These are phyloP conservation scores for Gadopsis bispinosus DNA, from an alignment of 2,797 vertebrate genomes.

Conservation along the genomic window DNA sequence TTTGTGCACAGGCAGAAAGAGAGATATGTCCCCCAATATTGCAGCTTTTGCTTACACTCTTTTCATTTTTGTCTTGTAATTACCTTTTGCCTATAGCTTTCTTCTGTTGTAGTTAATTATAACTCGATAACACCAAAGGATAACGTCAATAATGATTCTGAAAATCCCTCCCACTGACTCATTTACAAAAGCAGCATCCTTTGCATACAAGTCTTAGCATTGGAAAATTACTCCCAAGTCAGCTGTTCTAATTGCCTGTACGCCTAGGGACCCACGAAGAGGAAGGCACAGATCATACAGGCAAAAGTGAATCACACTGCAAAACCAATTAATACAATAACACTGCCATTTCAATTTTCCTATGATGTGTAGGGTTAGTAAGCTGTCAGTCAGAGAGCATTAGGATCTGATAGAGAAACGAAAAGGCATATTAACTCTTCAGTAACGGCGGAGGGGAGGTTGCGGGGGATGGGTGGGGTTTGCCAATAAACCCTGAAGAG, in stretches of 20 bases:
- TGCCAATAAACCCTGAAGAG: slow-evolving; percentile 74
- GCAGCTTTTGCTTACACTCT: slow-evolving; percentile 51
- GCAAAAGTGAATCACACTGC: slow-evolving; percentile 70
- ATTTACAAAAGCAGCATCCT: slow-evolving; percentile 51
- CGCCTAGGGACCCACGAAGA: slow-evolving; percentile 36
- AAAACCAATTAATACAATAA: slow-evolving; percentile 81
- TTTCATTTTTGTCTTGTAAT: slow-evolving; percentile 55
- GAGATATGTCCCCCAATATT: slow-evolving; percentile 38
- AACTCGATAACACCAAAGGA: slow-evolving; percentile 49
- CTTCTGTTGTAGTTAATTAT: slow-evolving; percentile 46
- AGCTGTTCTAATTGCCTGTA: slow-evolving; percentile 65
- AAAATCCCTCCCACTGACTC: slow-evolving; percentile 42
- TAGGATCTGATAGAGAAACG: slow-evolving; percentile 70
- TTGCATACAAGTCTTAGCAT: slow-evolving; percentile 37
- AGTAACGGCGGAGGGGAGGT: slow-evolving; percentile 36
- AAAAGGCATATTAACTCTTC: slow-evolving; percentile 68
- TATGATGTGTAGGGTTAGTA: slow-evolving; percentile 71
- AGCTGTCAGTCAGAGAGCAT: slow-evolving; percentile 75
- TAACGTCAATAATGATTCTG: slow-evolving; percentile 45
- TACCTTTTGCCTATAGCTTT: slow-evolving; percentile 54
- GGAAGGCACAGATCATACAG: slow-evolving; percentile 57
- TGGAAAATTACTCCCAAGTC: slow-evolving; percentile 53
- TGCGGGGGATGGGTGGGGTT: slow-evolving; percentile 41
- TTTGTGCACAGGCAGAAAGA: slow-evolving; percentile 33
- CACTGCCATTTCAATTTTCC: slow-evolving; percentile 72